Evolutionary conservation across 2,888 invertebrate species (phyloP).

Genomic region (Campoletis raptor): DNA sequence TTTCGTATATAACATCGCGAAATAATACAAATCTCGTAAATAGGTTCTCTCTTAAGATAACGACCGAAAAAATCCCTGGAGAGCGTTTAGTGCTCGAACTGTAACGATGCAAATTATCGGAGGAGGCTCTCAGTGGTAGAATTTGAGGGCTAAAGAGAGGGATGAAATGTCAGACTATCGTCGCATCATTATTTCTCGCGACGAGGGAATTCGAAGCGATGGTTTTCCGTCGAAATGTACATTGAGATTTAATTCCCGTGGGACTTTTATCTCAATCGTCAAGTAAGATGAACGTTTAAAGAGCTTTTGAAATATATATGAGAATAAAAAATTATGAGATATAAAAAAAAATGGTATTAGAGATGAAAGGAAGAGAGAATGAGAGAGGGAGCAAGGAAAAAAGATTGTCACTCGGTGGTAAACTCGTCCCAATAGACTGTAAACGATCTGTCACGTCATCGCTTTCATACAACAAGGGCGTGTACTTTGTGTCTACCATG

Average conservation of each 20-base stretch:
- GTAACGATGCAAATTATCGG: constrained; percentile 57
- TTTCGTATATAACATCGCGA: neutral
- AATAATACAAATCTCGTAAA: neutral
- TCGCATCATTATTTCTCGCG: constrained; percentile 39
- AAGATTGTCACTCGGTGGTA: neutral
- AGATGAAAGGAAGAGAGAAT: neutral
- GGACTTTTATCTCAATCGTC: constrained; percentile 52
- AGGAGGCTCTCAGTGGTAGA: neutral
- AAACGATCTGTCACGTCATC: constrained; percentile 66
- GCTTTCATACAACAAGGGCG: constrained; percentile 56
- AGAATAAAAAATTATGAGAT: neutral
- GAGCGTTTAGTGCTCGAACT: constrained; percentile 28
- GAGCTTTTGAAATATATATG: constrained; percentile 38
- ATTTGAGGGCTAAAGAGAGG: constrained; percentile 17
- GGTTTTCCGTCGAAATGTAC: neutral
- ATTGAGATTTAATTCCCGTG: constrained; percentile 52
- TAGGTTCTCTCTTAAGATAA: neutral
- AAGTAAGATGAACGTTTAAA: constrained; percentile 27
- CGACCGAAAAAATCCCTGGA: constrained; percentile 36
- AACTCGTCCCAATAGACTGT: constrained; percentile 24
- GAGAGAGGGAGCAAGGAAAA: neutral
- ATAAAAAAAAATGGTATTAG: neutral
- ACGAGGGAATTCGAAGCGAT: neutral
- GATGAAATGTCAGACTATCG: constrained; percentile 59
- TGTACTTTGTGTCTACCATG: constrained; percentile 29